Evolutionary conservation across 2,113 vertebrate species (phyloP), one percentile per base, ranked within the genome.

Genomic region (Oreotrochilus melanogaster): DNA sequence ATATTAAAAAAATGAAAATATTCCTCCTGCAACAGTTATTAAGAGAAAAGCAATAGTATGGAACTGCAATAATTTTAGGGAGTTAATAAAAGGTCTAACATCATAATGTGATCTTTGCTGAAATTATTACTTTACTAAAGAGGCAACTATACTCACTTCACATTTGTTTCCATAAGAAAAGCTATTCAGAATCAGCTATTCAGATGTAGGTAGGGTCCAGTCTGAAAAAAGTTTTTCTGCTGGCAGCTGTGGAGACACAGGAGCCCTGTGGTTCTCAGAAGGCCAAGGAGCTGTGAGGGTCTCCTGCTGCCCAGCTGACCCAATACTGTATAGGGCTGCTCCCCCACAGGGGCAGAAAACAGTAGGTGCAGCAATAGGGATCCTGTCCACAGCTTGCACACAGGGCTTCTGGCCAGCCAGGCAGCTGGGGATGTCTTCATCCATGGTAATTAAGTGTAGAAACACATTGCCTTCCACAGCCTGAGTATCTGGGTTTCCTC

Each of bases 401-500:
- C 19, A 22, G 1, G 1, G 47, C 58, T 2, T 25, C 28, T 45
- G 69, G 31, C 37, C 43, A 56, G 33, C 31, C 57, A 37, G 37
- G 6, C 39, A 39, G 39, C 39, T 39, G 9, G 25, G 8, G 6
- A 13, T 28, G 30, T 42, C 39, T 39, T 58, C 25, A 14, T 7
- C 0, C 3, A 1, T 21, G 5, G 18, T 21, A 11, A 18, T 25
- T 35, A 27, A 27, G 10, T 14, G 19, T 28, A 60, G 33, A 61
- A 81, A 16, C 10, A 35, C 0, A 0, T 16, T 37, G 17, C 6
- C 18, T 86, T 62, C 57, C 42, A 7, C 3, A 0, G 10, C 50
- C 28, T 43, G 13, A 50, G 18, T 37, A 8, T 0, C 21, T 81
- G 47, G 8, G n/a, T 71, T 74, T 88, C 35, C 16, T 57, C 8